Percentiles rank a stretch among this genome's conserved stretches.
Evolutionary conservation across 2,888 invertebrate genomes (phyloP).

Genomic region (Ophion obscuratus): DNA sequence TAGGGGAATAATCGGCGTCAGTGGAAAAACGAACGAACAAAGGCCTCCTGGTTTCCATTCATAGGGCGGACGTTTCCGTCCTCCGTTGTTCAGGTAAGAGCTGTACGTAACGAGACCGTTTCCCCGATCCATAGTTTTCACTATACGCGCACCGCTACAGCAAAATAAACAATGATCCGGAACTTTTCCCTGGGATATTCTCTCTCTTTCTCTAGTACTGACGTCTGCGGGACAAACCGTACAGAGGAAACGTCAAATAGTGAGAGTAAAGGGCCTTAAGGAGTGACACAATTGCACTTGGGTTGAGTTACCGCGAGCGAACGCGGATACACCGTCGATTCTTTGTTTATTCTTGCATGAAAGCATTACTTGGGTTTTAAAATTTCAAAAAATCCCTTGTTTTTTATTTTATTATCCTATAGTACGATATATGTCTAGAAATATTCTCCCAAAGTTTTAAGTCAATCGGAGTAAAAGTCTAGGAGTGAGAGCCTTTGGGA

Average conservation of each 20-base stretch:
- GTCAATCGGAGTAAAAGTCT: too few relatives aligned
- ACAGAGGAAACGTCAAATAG: conserved; percentile 1
- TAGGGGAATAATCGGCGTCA: conserved; percentile 43
- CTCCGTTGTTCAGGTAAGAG: conserved; percentile 56
- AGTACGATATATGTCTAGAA: too few relatives aligned
- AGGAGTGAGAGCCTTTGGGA: too few relatives aligned
- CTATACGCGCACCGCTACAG: neutral
- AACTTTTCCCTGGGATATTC: conserved; percentile 13
- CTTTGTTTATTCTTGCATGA: neutral
- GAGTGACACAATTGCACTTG: conserved; percentile 55
- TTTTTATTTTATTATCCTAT: too few relatives aligned
- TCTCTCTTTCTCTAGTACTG: neutral
- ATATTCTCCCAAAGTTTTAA: too few relatives aligned
- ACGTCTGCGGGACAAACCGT: conserved; percentile 17
- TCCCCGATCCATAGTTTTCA: conserved; percentile 41
- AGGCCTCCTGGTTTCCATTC: conserved; percentile 63
- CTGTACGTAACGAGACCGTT: conserved; percentile 58
- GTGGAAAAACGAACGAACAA: conserved; percentile 56
- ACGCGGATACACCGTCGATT: neutral
- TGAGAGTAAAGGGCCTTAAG: neutral
- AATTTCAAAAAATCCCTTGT: too few relatives aligned
- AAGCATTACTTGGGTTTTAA: too few relatives aligned
- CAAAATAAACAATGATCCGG: conserved; percentile 27
- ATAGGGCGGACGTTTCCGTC: conserved; percentile 65
- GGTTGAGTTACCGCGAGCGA: neutral